Evolutionary conservation across 2,888 invertebrate genomes (phyloP).

Genomic region (Diogma glabrata): DNA sequence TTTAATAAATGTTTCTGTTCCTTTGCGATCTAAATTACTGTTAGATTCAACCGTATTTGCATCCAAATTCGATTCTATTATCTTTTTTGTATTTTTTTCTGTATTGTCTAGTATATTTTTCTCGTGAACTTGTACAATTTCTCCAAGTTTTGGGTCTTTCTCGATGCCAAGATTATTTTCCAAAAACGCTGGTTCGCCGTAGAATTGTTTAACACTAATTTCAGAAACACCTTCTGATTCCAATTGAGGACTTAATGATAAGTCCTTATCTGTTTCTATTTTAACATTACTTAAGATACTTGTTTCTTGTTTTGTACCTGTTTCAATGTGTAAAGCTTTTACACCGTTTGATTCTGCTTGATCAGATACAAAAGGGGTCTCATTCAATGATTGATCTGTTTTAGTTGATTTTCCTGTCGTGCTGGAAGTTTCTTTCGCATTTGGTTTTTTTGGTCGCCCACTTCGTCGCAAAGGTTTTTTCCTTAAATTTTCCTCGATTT

Average conservation of each 20-base stretch:
- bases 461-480: conserved; percentile 35
- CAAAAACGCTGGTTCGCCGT: conserved; percentile 35
- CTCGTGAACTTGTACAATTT: conserved; percentile 30
- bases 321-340: conserved; percentile 11
- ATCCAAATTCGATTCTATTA: not conserved
- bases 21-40: too few relatives aligned
- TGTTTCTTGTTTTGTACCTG: conserved; percentile 12
- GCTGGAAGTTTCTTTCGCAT: not conserved
- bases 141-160: conserved; percentile 36
- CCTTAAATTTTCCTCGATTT: conserved; percentile 41
- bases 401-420: conserved; percentile 13
- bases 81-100: not conserved
- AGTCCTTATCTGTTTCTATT: conserved; percentile 24
- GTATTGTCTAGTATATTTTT: conserved; percentile 10
- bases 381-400: not conserved
- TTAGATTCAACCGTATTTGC: conserved; percentile 8
- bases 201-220: conserved; percentile 36
- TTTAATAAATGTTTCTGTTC: not conserved
- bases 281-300: too few relatives aligned
- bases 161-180: conserved; percentile 37
- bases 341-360: conserved; percentile 1
- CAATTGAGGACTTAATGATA: conserved; percentile 33
- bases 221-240: conserved; percentile 34
- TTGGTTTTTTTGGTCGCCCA: conserved; percentile 31
- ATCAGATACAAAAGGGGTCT: not conserved